Base-by-base conservation (phyloP, 2,797 vertebrate genomes). In the Catostomus latipinnis region DNA sequence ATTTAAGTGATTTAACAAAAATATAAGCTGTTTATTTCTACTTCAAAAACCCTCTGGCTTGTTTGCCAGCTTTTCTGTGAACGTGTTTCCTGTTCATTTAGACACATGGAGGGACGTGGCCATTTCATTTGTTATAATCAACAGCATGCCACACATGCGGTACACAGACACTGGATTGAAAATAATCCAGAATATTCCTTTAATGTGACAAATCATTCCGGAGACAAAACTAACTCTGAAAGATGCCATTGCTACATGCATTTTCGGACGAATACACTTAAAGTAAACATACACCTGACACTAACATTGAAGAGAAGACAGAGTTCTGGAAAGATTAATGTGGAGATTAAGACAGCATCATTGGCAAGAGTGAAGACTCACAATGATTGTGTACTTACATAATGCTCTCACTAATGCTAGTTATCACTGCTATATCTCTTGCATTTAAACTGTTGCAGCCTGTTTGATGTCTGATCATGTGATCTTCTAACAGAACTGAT, bases 1-100 rank as follows among this genome's bases (percentile, higher is more conserved):
- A 58, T 48, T n/a, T 18, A 58, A 48, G 45, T 58, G 49, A 18
- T 74, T 34, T 63, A 74, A 53, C 60, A 53, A 43, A 53, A 63
- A 53, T 43, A 63, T 49, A 14, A 45, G 13, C 48, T 45, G 43
- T 3, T 14, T 12, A 63, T 63, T 63, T 53, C 58, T 74, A 49
- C 60, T 50, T 63, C 43, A 8, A 62, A 74, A 48, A 34, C 13
- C 48, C 5, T 62, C 46, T 14, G 54, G n/a, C 43, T n/a, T 43
- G 57, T 71, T 71, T 46, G n/a, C 53, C 4, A 46, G 34, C 69
- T 71, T 74, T 54, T 54, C 60, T 43, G 49, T 74, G 54, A 65
- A 53, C 60, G 45, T 11, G 22, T 63, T 8, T 13, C 60, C 22
- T 34, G 9, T 13, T 50, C 34, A 2, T 34, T 34, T 34, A 34